phyloP scores from a whole-genome alignment of 2,113 vertebrate species.

The Amia ocellicauda region DNA sequence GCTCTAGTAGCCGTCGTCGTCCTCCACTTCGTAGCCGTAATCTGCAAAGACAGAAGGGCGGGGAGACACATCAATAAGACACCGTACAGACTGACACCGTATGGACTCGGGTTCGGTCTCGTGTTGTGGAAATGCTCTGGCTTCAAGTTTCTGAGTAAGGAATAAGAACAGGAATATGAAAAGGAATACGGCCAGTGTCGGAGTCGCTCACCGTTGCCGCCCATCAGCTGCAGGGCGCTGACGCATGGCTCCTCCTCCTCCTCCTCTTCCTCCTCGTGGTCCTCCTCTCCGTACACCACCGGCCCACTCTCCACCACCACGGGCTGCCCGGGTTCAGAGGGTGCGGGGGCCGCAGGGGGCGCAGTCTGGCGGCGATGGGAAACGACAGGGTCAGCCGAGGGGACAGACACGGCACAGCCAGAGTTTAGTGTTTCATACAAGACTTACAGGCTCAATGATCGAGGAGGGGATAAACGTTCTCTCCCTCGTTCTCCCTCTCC shows the following conservation, averaged over 20 bases:
- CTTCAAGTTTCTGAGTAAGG: no score
- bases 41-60: constrained; percentile 59
- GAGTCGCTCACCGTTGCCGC: constrained; percentile 68
- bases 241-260: constrained; percentile 85
- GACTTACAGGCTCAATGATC: no score
- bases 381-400: no score
- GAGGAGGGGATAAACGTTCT: no score
- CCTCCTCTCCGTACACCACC: constrained; percentile 76
- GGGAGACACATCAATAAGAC: background rate
- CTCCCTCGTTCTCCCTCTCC: constrained; percentile 8
- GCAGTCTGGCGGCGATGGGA: constrained; percentile 32
- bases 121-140: no score
- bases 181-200: no score
- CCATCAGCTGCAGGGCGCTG: constrained; percentile 87
- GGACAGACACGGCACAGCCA: no score
- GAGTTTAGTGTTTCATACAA: no score
- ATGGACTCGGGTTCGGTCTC: no score
- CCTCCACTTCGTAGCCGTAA: constrained; percentile 84
- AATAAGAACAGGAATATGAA: no score
- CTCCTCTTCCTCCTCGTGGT: constrained; percentile 77
- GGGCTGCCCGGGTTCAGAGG: constrained; percentile 26
- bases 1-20: constrained; percentile 74
- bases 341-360: constrained; percentile 24
- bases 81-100: no score
- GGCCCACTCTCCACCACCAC: constrained; percentile 88